Evolutionary conservation across 2,113 vertebrate genomes (phyloP).

Genomic region (Sapajus apella): DNA sequence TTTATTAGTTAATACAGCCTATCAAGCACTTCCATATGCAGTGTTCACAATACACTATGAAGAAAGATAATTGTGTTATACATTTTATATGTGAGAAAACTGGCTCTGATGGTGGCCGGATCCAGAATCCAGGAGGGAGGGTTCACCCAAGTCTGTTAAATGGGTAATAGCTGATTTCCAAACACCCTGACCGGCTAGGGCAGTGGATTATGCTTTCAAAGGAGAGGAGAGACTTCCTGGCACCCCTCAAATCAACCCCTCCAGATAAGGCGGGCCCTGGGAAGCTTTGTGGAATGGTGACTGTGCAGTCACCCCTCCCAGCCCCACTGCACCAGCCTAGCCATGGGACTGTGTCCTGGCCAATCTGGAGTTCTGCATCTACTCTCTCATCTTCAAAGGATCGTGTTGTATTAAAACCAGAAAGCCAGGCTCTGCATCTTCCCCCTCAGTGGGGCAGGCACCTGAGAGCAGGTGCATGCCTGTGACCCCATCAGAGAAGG

Average conservation of each 20-base stretch:
- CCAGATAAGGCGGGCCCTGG: background rate
- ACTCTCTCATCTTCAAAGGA: background rate
- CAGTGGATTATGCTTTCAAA: constrained; percentile 15
- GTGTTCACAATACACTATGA: background rate
- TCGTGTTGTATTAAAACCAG: background rate
- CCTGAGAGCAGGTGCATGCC: constrained; percentile 24
- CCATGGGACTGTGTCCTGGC: rapidly evolving
- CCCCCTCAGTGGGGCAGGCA: background rate
- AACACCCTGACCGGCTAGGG: background rate
- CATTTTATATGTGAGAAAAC: background rate
- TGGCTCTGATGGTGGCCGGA: background rate
- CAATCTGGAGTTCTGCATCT: background rate
- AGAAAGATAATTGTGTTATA: background rate
- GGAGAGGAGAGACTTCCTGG: background rate
- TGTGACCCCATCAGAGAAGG: constrained; percentile 50
- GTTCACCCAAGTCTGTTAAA: background rate
- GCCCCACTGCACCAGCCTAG: too few species aligned
- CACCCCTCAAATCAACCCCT: background rate
- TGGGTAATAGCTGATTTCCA: background rate
- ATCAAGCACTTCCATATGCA: background rate
- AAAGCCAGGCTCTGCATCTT: background rate
- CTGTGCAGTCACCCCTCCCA: rapidly evolving
- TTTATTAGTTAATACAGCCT: background rate
- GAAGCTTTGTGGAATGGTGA: background rate
- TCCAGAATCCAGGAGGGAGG: background rate